These are phyloP conservation scores for Halichoerus grypus DNA, from an alignment of 2,113 vertebrate genomes.

Conservation along the genomic window DNA sequence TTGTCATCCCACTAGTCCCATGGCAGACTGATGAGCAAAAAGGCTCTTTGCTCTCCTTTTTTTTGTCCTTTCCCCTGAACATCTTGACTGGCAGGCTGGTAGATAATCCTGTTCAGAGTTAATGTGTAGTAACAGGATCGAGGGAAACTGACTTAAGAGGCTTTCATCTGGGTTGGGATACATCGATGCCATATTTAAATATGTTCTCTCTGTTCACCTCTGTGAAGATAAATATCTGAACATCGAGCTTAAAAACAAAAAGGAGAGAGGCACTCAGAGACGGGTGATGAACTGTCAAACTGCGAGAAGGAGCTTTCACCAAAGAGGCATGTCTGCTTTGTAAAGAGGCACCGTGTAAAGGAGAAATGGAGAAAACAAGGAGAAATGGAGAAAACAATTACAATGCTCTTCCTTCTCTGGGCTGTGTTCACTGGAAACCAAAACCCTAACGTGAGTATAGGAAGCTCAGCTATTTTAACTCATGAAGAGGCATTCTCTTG, in stretches of 20 bases:
- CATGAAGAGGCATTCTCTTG: background rate
- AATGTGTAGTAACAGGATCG: slow-evolving; percentile 87
- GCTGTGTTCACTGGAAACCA: slow-evolving; percentile 36
- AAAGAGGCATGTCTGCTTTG: slow-evolving; percentile 74
- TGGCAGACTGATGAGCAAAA: slow-evolving; percentile 77
- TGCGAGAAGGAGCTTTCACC: slow-evolving; percentile 76
- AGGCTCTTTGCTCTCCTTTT: slow-evolving; percentile 75
- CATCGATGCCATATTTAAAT: slow-evolving; percentile 84
- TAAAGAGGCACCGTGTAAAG: slow-evolving; percentile 28
- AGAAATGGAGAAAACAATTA: slow-evolving; percentile 70
- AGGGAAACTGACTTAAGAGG: slow-evolving; percentile 85
- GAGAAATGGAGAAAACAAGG: slow-evolving; percentile 61
- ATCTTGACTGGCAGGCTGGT: slow-evolving; percentile 85
- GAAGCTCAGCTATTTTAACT: slow-evolving; percentile 39
- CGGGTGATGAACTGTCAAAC: slow-evolving; percentile 79
- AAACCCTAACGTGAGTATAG: background rate
- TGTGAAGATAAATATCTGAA: slow-evolving; percentile 82
- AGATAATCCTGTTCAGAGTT: slow-evolving; percentile 88
- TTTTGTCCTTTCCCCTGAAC: slow-evolving; percentile 72
- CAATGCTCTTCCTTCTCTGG: slow-evolving; percentile 54
- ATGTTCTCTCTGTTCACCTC: slow-evolving; percentile 75
- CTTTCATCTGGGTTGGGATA: slow-evolving; percentile 85
- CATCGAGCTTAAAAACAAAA: slow-evolving; percentile 70
- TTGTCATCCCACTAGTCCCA: slow-evolving; percentile 69
- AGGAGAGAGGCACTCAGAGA: slow-evolving; percentile 59